Evolutionary conservation across 2,113 vertebrate species (phyloP).

Genomic region (Thomomys bottae): DNA sequence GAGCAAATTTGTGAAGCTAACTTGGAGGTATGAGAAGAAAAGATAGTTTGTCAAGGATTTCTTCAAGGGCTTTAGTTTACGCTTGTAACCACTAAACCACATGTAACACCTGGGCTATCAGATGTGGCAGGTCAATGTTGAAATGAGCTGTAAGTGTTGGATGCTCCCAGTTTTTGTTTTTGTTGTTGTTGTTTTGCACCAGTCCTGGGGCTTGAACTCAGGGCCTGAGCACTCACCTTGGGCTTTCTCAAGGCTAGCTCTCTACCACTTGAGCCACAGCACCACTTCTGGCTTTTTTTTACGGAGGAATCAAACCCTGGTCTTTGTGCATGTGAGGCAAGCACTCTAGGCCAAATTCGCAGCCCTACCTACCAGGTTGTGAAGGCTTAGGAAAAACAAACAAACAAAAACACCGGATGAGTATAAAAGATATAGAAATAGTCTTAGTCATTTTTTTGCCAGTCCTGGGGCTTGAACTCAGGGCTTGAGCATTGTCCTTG

Average conservation of each 20-base stretch:
- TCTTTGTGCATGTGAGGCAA: too few relatives aligned
- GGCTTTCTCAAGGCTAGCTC: too few relatives aligned
- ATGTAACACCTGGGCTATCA: neutral
- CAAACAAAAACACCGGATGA: neutral
- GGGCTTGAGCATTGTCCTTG: too few relatives aligned
- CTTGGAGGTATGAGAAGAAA: neutral
- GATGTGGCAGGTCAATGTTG: neutral
- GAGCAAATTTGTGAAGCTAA: neutral
- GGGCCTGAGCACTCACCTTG: too few relatives aligned
- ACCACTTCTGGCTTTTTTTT: too few relatives aligned
- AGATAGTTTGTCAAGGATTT: neutral
- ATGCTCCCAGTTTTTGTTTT: too few relatives aligned
- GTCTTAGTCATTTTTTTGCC: slow-evolving; percentile 8
- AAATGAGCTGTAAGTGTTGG: neutral
- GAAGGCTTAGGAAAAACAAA: neutral
- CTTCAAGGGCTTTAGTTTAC: neutral
- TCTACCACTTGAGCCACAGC: too few relatives aligned
- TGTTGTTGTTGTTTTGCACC: too few relatives aligned
- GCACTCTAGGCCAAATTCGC: too few relatives aligned
- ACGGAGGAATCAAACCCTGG: too few relatives aligned
- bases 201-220: too few relatives aligned
- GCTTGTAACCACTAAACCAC: slow-evolving; percentile 25
- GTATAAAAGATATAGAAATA: neutral
- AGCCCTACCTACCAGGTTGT: neutral
- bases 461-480: too few relatives aligned